Percentiles rank a stretch among this genome's conserved stretches.
phyloP scores from a whole-genome alignment of 2,113 vertebrate genomes.

The Pomatorhinus ruficollis region DNA sequence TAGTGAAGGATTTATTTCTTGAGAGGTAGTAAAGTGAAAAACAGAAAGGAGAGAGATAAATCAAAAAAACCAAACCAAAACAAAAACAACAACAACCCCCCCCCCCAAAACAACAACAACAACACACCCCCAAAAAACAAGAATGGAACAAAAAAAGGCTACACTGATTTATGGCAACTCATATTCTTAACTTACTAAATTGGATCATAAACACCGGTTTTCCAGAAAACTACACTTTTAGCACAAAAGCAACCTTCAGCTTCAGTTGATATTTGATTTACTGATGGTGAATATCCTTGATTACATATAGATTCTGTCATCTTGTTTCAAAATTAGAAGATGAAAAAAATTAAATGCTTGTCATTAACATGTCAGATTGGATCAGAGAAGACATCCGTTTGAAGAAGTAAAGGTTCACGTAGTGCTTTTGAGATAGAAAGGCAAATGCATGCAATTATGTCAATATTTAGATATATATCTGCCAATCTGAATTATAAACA shows the following conservation, averaged over 20 bases:
- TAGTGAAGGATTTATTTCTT: not conserved
- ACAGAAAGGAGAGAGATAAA: not conserved
- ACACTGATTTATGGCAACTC: not conserved
- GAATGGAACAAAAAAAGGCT: not conserved
- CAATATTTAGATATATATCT: constrained; percentile 53
- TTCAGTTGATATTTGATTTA: not conserved
- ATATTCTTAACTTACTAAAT: not conserved
- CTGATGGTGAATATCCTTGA: not conserved
- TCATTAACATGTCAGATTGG: constrained; percentile 43
- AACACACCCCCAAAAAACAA: not conserved
- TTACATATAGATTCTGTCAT: not conserved
- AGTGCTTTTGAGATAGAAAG: not conserved
- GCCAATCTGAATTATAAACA: constrained; percentile 39
- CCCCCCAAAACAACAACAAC: too few relatives aligned
- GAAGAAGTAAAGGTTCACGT: constrained; percentile 22
- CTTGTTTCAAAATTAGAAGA: not conserved
- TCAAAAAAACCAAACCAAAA: not conserved
- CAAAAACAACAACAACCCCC: too few relatives aligned
- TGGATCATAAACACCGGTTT: not conserved
- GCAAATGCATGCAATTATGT: not conserved
- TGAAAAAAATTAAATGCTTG: constrained; percentile 24
- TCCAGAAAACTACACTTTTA: not conserved
- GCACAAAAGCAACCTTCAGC: not conserved
- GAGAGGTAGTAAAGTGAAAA: not conserved
- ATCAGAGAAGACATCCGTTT: constrained; percentile 21